Evolutionary conservation across 2,797 vertebrate species (phyloP), one percentile per base, ranked within the genome.

Genomic region (Percopsis omiscomaycus): DNA sequence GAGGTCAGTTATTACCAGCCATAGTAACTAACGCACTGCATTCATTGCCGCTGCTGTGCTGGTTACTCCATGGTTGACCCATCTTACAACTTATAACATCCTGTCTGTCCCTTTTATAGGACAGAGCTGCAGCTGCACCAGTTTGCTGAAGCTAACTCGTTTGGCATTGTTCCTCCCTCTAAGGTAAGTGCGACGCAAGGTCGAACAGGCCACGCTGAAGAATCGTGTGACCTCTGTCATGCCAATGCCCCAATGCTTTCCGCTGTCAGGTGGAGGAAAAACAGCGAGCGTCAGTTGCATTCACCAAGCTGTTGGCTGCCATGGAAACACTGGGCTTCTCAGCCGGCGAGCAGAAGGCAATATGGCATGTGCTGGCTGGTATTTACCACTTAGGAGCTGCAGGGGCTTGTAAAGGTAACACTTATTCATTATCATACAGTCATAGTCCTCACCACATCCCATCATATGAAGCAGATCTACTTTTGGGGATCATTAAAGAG

Each of bases 321-420:
- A 94, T 98, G 97, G 93, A 89, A 79, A 92, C 69, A 0, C 89
- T 98, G 83, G 93, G 91, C 64, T 91, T 99, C 88, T 83, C 80
- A 0, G 49, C 78, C 0, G 70, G 90, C 0, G 95, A 99, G 87
- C 96, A 95, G 88, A 85, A 59, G 2, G 95, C 94, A 0, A 69
- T 96, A 48, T 99, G 97, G 97, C 91, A 92, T 0, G 75, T 98
- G 55, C 71, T 98, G 86, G 96, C 96, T 0, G 92, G 86, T 32
- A 95, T 99, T 73, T 97, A 95, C 85, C 97, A 98, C 85, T 92
- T 99, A 27, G 96, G 97, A n/a, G 93, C 82, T 0, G 96, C 97
- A 0, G 96, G 97, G 0, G 92, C 92, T 8, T 97, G 96, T 65
- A 96, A 90, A 97, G 96, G 97, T 98, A 88, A 76, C 66, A 27